Evolutionary conservation across 2,797 vertebrate species (phyloP).

Genomic region (Lithobates pipiens): DNA sequence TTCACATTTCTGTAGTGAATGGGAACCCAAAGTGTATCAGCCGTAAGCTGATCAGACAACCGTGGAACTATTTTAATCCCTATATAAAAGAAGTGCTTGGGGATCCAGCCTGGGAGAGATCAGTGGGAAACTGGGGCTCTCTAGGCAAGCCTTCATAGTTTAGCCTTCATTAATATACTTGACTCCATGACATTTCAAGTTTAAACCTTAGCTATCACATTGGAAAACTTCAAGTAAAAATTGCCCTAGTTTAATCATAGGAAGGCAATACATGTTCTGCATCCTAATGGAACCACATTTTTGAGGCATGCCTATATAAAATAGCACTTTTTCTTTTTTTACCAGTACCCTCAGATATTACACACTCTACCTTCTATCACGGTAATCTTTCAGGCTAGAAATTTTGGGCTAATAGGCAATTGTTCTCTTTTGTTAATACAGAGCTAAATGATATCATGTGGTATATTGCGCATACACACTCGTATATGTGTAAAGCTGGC

Average conservation of each 20-base stretch:
- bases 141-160: conserved; percentile 3
- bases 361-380: no score
- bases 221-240: no score
- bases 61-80: conserved; percentile 74
- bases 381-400: no score
- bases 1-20: conserved; percentile 29
- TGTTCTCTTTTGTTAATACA: no score
- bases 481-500: no score
- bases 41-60: conserved; percentile 32
- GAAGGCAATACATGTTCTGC: no score
- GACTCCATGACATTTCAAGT: not conserved
- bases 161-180: not conserved
- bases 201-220: not conserved
- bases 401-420: no score
- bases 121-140: conserved; percentile 64
- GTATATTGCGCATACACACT: no score
- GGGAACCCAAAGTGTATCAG: conserved; percentile 9
- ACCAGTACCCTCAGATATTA: no score
- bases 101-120: conserved; percentile 65
- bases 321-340: no score
- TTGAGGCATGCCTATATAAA: not conserved
- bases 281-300: not conserved
- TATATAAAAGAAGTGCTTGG: conserved; percentile 69
- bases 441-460: no score
- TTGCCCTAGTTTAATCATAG: not conserved